These are phyloP conservation scores for Myotis pilosus DNA, from an alignment of 2,797 vertebrate species.

Conservation along the genomic window DNA sequence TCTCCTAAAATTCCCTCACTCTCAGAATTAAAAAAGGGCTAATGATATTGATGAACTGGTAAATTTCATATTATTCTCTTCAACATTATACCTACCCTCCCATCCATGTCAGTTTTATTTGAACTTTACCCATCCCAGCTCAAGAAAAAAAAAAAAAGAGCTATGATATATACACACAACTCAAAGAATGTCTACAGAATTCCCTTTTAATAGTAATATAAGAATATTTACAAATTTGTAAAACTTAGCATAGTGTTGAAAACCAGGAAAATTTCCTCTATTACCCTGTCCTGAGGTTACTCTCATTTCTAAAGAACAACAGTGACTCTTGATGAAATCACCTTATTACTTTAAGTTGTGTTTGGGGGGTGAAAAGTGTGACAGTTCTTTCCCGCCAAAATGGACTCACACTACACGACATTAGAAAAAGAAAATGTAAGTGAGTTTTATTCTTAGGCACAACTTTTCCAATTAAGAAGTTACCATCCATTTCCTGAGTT, in stretches of 20 bases:
- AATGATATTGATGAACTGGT: background rate
- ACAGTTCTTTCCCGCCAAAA: background rate
- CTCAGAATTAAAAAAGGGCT: background rate
- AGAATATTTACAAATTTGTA: background rate
- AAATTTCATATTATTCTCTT: background rate
- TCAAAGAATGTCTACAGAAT: background rate
- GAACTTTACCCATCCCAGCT: background rate
- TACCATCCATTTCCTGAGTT: conserved; percentile 23
- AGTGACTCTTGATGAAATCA: background rate
- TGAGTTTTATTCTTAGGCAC: conserved; percentile 46
- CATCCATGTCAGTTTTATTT: background rate
- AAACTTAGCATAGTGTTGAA: background rate
- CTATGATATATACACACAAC: background rate
- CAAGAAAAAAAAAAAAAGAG: background rate
- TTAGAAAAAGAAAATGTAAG: conserved; percentile 49
- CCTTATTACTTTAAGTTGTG: background rate
- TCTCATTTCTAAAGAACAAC: background rate
- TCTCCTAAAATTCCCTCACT: background rate
- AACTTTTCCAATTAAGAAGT: conserved; percentile 46
- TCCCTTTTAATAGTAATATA: background rate
- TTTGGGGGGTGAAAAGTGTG: background rate
- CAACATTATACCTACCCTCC: background rate
- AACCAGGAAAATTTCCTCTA: background rate
- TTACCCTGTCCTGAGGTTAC: background rate
- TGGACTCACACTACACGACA: background rate